These are phyloP conservation scores for Scophthalmus maximus DNA, from an alignment of 2,113 vertebrate species.

Conservation along the genomic window DNA sequence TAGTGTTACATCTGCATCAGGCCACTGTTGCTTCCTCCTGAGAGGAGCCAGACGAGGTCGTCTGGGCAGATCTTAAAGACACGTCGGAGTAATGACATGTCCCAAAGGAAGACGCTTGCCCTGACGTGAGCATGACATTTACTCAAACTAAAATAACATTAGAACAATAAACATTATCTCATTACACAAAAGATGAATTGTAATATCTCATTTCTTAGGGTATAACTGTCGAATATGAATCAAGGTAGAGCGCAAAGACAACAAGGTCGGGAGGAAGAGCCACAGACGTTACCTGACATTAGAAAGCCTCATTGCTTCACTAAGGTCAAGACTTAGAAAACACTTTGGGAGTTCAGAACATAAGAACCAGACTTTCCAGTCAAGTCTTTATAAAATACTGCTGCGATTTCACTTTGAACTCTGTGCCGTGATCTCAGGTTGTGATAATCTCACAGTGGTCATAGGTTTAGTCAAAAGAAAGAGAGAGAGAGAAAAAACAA, in stretches of 20 bases:
- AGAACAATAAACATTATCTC: no score
- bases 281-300: conserved; percentile 22
- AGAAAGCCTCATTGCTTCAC: conserved; percentile 40
- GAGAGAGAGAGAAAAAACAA: no score
- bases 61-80: background rate
- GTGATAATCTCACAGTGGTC: conserved; percentile 66
- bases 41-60: conserved; percentile 14
- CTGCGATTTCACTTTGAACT: conserved; percentile 67
- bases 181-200: background rate
- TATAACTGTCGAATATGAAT: conserved; percentile 1
- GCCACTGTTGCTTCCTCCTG: background rate
- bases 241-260: background rate
- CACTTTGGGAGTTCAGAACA: conserved; percentile 52
- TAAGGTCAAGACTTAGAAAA: conserved; percentile 42
- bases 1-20: conserved; percentile 2
- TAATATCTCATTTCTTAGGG: conserved; percentile 2
- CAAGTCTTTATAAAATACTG: conserved; percentile 61
- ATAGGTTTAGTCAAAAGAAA: conserved; percentile 40
- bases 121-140: background rate
- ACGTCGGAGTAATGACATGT: background rate
- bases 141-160: background rate
- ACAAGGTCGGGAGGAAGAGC: conserved; percentile 21
- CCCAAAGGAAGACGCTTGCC: background rate
- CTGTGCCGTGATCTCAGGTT: conserved; percentile 44
- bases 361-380: conserved; percentile 50